A percentile compares a stretch with the other conserved stretches of the same genome.
Evolutionary conservation across 2,113 vertebrate species (phyloP).

Genomic region (Leptodactylus fuscus): DNA sequence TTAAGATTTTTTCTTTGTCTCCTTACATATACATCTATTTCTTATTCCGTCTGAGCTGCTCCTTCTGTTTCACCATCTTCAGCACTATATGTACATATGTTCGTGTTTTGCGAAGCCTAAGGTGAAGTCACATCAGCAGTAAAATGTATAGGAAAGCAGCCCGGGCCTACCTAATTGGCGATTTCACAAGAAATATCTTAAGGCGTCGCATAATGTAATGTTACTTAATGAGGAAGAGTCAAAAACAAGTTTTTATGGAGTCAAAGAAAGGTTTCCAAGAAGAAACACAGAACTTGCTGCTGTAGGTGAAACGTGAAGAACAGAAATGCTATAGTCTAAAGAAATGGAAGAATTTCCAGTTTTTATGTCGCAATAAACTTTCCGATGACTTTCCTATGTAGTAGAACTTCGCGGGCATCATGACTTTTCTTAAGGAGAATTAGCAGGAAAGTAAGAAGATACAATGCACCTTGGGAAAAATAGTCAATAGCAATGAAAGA

Average conservation of each 20-base stretch:
- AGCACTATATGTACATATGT: slow-evolving; percentile 17
- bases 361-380: too few species aligned
- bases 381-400: too few species aligned
- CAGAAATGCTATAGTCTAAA: neutral
- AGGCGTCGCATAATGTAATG: neutral
- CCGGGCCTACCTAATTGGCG: neutral
- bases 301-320: neutral
- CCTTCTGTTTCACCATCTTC: neutral
- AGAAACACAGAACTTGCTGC: neutral
- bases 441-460: too few species aligned
- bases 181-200: neutral
- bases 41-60: slow-evolving; percentile 1
- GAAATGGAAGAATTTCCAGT: too few species aligned
- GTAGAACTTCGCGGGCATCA: too few species aligned
- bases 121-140: neutral
- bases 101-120: neutral
- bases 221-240: neutral
- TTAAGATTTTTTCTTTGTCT: neutral
- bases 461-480: too few species aligned
- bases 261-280: neutral
- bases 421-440: too few species aligned
- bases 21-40: neutral
- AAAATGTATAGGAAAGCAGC: neutral
- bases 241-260: neutral
- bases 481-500: too few species aligned